Conservation (phyloP, 1,140 invertebrate species). For the Muscidifurax raptorellus region DNA sequence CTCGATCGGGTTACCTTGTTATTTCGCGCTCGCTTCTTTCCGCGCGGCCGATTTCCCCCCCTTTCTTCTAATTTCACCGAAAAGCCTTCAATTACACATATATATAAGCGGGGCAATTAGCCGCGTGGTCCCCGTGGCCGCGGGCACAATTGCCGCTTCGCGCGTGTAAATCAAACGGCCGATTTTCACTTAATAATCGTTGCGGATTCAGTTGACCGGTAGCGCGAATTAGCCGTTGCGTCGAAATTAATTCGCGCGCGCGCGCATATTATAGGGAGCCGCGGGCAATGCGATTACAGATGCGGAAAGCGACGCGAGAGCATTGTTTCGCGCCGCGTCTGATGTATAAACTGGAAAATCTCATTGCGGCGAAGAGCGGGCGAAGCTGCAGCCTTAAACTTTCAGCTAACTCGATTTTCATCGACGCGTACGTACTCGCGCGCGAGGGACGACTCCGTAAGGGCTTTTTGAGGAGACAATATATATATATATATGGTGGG, state of each 20-base stretch:
- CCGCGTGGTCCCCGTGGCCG: background rate
- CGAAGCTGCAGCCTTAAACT: constrained; percentile 16
- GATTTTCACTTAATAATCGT: background rate
- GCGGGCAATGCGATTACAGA: constrained; percentile 31
- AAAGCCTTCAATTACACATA: constrained; percentile 34
- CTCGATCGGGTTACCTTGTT: constrained; percentile 43
- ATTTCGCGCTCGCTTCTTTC: constrained; percentile 28
- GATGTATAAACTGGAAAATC: constrained; percentile 38
- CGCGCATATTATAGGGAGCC: background rate
- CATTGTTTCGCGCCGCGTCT: constrained; percentile 48
- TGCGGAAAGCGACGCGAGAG: background rate
- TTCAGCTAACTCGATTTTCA: constrained; percentile 43
- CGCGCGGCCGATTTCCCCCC: background rate
- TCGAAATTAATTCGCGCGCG: background rate
- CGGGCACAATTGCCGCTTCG: background rate
- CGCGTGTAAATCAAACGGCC: constrained; percentile 4
- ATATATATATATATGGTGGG: background rate
- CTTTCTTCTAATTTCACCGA: constrained; percentile 47
- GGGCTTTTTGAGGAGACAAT: background rate
- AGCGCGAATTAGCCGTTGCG: background rate
- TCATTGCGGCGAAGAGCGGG: constrained; percentile 43
- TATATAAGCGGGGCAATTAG: background rate
- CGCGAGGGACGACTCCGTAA: background rate
- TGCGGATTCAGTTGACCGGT: background rate
- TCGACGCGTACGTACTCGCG: background rate